Evolutionary conservation across 2,113 vertebrate species (phyloP).

Genomic region (Pimephales promelas): DNA sequence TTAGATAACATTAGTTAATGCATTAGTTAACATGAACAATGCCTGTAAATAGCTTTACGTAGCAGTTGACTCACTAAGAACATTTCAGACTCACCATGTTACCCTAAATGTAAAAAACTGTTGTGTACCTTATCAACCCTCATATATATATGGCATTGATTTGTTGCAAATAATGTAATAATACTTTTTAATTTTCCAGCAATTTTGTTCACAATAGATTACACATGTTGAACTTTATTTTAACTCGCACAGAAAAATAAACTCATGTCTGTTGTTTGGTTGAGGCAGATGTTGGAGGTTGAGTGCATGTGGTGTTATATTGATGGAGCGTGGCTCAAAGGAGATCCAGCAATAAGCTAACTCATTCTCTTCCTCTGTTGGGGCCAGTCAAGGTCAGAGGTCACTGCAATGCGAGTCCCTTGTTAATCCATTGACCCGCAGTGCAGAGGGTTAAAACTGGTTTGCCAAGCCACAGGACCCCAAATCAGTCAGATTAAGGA

Average conservation of each 20-base stretch:
- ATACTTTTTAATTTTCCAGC: not conserved
- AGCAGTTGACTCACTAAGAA: too few species aligned
- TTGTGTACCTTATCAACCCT: too few species aligned
- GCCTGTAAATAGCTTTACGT: too few species aligned
- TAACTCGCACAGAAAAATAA: conserved; percentile 12
- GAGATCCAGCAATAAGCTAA: conserved; percentile 56
- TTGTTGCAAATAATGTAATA: not conserved
- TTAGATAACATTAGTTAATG: too few species aligned
- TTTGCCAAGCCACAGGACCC: conserved; percentile 61
- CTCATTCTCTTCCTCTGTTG: conserved; percentile 50
- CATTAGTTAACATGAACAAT: too few species aligned
- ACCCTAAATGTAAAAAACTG: too few species aligned
- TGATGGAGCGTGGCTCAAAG: not conserved
- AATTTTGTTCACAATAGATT: not conserved
- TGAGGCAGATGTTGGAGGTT: not conserved
- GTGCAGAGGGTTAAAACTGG: conserved; percentile 64
- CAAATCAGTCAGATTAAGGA: conserved; percentile 55
- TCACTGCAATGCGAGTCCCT: conserved; percentile 57
- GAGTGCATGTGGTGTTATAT: not conserved
- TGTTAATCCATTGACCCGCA: conserved; percentile 65
- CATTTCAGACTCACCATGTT: too few species aligned
- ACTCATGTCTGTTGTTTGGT: not conserved
- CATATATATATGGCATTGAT: too few species aligned
- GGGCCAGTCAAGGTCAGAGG: conserved; percentile 42
- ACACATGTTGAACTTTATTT: not conserved